Evolutionary conservation across 37 sponge, comb jelly and placozoan species (phyloP).

Genomic region (Tethya wilhelma): DNA sequence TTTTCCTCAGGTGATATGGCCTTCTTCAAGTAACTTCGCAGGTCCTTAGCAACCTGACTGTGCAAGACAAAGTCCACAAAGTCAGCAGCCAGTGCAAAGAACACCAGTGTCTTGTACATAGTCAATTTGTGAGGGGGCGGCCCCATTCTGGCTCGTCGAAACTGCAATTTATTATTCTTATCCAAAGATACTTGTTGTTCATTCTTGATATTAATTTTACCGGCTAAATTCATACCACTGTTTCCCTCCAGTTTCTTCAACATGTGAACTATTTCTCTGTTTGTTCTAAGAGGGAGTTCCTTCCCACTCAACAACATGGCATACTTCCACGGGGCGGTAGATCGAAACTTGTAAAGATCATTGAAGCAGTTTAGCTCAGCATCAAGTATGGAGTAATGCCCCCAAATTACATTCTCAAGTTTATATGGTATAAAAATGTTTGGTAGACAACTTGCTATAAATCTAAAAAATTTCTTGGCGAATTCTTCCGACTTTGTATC

Average conservation of each 20-base stretch:
- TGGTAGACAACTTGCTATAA: constrained; percentile 5
- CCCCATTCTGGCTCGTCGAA: too few relatives aligned
- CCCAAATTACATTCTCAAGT: constrained; percentile 2
- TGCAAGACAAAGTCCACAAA: too few relatives aligned
- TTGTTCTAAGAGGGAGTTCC: constrained; percentile 58
- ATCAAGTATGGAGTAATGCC: constrained; percentile 16
- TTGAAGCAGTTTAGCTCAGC: constrained; percentile 26
- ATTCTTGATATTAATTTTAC: too few relatives aligned
- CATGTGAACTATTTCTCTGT: constrained; percentile 40
- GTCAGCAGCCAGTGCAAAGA: too few relatives aligned
- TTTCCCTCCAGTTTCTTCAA: constrained; percentile 7
- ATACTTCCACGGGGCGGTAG: constrained; percentile 32
- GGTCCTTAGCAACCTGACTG: too few relatives aligned
- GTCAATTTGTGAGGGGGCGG: too few relatives aligned
- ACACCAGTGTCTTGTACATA: too few relatives aligned
- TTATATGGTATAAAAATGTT: constrained; percentile 9
- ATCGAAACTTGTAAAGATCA: background rate
- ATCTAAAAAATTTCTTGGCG: background rate
- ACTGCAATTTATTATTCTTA: too few relatives aligned
- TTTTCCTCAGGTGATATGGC: too few relatives aligned
- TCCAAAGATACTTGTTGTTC: too few relatives aligned
- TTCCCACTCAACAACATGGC: constrained; percentile 36
- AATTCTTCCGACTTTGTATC: background rate
- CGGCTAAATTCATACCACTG: too few relatives aligned
- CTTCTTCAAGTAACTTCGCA: too few relatives aligned